phyloP scores from a whole-genome alignment of 2,113 vertebrate species.

The Zosterops pallidus region DNA sequence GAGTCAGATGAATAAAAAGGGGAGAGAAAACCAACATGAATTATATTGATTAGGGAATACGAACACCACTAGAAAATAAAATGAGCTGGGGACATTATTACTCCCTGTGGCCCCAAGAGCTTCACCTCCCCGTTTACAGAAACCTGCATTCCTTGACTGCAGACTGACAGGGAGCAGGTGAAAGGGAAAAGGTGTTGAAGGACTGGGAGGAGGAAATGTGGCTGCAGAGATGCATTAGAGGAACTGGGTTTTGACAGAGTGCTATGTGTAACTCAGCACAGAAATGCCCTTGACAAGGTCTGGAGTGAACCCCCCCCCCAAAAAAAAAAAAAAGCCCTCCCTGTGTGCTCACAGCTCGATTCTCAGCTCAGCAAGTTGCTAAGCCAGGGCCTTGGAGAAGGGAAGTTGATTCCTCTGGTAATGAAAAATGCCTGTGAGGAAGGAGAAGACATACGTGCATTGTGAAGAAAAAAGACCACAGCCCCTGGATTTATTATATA shows the following conservation, averaged over 20 bases:
- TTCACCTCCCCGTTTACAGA: background rate
- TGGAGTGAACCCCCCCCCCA: background rate
- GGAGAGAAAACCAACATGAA: background rate
- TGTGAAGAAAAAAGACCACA: conserved; percentile 42
- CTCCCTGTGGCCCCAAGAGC: background rate
- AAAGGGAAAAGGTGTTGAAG: background rate
- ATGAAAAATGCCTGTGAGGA: conserved; percentile 47
- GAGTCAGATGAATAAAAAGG: background rate
- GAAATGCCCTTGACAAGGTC: background rate
- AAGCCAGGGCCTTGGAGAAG: background rate
- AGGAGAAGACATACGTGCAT: conserved; percentile 32
- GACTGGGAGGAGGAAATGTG: background rate
- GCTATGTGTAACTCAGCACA: background rate
- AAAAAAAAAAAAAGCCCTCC: background rate
- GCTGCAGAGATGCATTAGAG: background rate
- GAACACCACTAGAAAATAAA: background rate
- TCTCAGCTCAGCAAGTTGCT: background rate
- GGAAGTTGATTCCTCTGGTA: background rate
- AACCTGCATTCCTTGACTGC: background rate
- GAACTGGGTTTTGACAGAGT: background rate
- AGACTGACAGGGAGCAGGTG: background rate
- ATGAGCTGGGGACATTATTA: background rate
- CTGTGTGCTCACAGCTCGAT: background rate
- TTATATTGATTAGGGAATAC: background rate
- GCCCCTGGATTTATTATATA: conserved; percentile 57